Base-by-base conservation (phyloP, 2,888 invertebrate genomes). In the Leucophora obtusa region DNA sequence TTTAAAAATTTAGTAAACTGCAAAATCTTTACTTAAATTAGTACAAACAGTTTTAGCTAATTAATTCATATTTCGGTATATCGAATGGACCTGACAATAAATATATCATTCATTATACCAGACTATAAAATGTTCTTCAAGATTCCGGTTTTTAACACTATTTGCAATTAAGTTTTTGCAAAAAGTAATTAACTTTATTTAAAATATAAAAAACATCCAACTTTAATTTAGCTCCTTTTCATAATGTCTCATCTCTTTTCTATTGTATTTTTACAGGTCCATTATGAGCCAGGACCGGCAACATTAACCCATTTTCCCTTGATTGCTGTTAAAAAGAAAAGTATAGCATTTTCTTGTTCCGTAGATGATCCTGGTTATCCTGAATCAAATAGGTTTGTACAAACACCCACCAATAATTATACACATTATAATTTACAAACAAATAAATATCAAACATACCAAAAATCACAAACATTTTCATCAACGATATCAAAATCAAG, bases 321-420 rank as follows among this genome's bases (percentile, higher is more conserved):
- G 85, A 91, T 93, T 33, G 96, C 97, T 0, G 93, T 96, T 53
- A 97, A 98, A 89, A 95, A 95, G 82, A 94, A 94, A 83, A 93
- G 94, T 47, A 92, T 98, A 24, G 94, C 94, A n/a, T 92, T 98
- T 82, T 94, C 93, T 28, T 98, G 98, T 91, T 93, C 93, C 50
- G 95, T 97, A 68, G 93, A 94, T 81, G 96, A 97, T 90, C 92
- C 93, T 9, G 98, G 98, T 15, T 92, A 96, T 83, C 98, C 98
- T 0, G 93, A 93, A 85, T 85, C 89, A 69, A 89, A 87, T 88
- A 89, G 89, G 89, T 89, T 87, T 88, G 89, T 89, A 89, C 73
- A 83, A 58, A 68, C 60, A 21, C 35, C 60, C 47, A 14, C 15
- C 11, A 43, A 15, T 18, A 68, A 54, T 21, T 5, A 62, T 38